Percentiles rank a stretch among this genome's conserved stretches.
Conservation (phyloP, 2,888 invertebrate genomes). For the Lacanobia wlatinum region DNA sequence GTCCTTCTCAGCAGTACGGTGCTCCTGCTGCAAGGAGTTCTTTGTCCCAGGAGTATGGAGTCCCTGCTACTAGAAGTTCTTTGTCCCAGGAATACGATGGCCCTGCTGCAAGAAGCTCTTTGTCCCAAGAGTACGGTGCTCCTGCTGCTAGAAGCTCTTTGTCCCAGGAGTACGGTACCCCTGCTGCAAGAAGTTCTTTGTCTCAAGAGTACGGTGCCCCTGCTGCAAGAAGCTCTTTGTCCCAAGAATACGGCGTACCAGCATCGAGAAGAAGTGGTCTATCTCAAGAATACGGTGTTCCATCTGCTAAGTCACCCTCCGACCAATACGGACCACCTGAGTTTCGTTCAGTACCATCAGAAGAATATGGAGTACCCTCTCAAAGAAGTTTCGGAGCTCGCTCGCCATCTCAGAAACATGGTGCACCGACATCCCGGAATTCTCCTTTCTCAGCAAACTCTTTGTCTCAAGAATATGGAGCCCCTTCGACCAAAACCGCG, state of each 20-base stretch:
- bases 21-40: conserved; percentile 32
- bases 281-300: conserved; percentile 54
- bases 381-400: conserved; percentile 68
- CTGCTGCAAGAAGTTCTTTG: conserved; percentile 22
- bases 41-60: conserved; percentile 50
- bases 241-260: conserved; percentile 60
- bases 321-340: conserved; percentile 72
- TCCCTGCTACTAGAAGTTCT: conserved; percentile 36
- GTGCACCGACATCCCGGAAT: conserved; percentile 68
- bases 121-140: conserved; percentile 53
- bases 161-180: conserved; percentile 53
- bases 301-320: conserved; percentile 67
- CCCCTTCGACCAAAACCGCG: conserved; percentile 68
- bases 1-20: conserved; percentile 51
- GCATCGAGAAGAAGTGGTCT: conserved; percentile 23
- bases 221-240: conserved; percentile 40
- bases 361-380: conserved; percentile 75
- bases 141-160: conserved; percentile 45
- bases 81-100: conserved; percentile 59
- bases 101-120: conserved; percentile 37
- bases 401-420: conserved; percentile 71
- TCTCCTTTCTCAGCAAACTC: conserved; percentile 61
- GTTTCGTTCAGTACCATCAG: conserved; percentile 72
- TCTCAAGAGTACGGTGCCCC: conserved; percentile 54
- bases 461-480: conserved; percentile 75